Evolutionary conservation across 2,797 vertebrate species (phyloP), one percentile per base, ranked within the genome.

Genomic region (Pyrocephalus nanus): DNA sequence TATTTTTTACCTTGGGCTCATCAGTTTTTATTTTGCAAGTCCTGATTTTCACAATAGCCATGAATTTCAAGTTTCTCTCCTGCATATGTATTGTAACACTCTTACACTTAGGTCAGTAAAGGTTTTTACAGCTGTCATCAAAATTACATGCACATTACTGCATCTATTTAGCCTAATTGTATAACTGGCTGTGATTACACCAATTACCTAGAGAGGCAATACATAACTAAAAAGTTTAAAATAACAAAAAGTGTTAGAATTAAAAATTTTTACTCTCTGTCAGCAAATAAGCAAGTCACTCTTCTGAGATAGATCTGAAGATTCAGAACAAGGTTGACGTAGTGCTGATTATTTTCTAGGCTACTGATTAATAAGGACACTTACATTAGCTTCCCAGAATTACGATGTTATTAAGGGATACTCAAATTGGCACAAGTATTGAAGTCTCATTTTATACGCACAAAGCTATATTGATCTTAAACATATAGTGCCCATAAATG

Each of bases 121-220:
- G 91, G 47, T 61, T 90, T 92, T 90, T 61, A 92, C 70, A 71
- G 72, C 85, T 94, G 70, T 88, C 92, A 71, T 79, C 74, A 82
- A 75, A 92, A 92, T 89, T 91, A 71, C 43, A 65, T 27, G 32
- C 74, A 50, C 45, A 45, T 57, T 77, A 40, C 61, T 6, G 0
- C 51, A 74, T 87, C 48, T 78, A 0, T 91, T 95, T 92, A 51
- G 55, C 79, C 48, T 95, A 85, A 93, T 81, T 96, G 67, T 72
- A 30, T 94, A 94, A 84, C 60, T 88, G 86, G 45, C 76, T 69
- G 58, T 81, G 76, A 96, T 90, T 92, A 77, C 62, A 69, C 32
- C 70, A 64, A 67, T 88, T 88, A 86, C 64, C 51, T 65, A 53
- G 54, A 72, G 47, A 86, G 42, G 25, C 38, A 85, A 80, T 30